These are phyloP conservation scores for Desoria tigrina DNA, from an alignment of 2,888 invertebrate species.

Conservation along the genomic window DNA sequence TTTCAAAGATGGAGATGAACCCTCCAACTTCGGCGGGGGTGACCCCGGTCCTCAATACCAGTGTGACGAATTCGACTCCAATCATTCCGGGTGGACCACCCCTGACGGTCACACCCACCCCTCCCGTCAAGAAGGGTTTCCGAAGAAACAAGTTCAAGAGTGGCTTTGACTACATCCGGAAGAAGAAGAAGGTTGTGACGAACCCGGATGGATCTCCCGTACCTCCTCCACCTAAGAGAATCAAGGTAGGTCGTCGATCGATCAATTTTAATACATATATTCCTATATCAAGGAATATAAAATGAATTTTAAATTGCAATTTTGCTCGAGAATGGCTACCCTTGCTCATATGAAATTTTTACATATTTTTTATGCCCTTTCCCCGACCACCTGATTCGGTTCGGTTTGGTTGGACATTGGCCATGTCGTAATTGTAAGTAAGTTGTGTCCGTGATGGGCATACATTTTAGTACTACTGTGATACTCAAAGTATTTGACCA, in stretches of 20 bases:
- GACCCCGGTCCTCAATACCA: not conserved
- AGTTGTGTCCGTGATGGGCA: no score
- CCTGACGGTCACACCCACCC: slow-evolving; percentile 60
- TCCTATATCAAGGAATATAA: not conserved
- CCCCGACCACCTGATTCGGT: slow-evolving; percentile 9
- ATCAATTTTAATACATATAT: no score
- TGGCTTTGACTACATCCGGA: slow-evolving; percentile 85
- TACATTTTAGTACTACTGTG: no score
- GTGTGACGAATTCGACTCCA: not conserved
- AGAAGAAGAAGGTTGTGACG: slow-evolving; percentile 71
- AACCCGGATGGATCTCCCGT: slow-evolving; percentile 47
- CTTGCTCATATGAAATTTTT: slow-evolving; percentile 5
- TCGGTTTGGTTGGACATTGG: slow-evolving; percentile 9
- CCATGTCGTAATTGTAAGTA: not conserved
- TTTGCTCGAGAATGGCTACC: not conserved
- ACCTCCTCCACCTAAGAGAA: slow-evolving; percentile 49
- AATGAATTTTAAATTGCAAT: not conserved
- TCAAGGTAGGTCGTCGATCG: slow-evolving; percentile 56
- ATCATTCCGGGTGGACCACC: not conserved
- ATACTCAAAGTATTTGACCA: no score
- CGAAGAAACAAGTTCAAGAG: slow-evolving; percentile 69
- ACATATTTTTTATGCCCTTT: slow-evolving; percentile 13
- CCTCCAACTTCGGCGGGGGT: not conserved
- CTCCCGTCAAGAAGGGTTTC: slow-evolving; percentile 60
- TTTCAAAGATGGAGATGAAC: not conserved